Evolutionary conservation across 1,140 invertebrate genomes (phyloP).

Genomic region (Meloidogyne chitwoodi): DNA sequence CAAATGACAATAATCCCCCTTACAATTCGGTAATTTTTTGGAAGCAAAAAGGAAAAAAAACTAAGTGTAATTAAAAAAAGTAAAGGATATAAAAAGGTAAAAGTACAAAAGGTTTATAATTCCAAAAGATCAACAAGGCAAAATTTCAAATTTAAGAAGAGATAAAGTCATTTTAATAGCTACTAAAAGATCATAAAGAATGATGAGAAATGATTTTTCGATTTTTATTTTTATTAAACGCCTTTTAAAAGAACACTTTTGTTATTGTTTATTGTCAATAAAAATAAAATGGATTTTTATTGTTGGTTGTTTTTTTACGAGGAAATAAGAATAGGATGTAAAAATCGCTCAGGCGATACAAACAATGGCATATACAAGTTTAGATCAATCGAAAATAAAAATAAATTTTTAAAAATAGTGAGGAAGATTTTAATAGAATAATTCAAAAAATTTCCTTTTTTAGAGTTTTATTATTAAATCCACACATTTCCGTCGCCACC

Average conservation of each 20-base stretch:
- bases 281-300: neutral
- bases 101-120: neutral
- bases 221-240: neutral
- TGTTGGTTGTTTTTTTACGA: neutral
- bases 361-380: neutral
- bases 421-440: too few species aligned
- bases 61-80: neutral
- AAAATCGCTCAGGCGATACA: neutral
- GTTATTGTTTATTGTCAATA: neutral
- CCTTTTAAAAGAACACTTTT: neutral
- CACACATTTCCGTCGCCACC: neutral
- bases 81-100: neutral
- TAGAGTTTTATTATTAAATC: neutral
- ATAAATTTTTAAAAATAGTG: neutral
- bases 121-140: neutral
- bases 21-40: neutral
- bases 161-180: too few species aligned
- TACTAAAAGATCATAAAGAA: too few species aligned
- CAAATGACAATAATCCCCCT: neutral
- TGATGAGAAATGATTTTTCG: too few species aligned
- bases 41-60: neutral
- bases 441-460: neutral
- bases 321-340: neutral
- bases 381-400: neutral
- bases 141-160: neutral